Percentiles rank a stretch among this genome's conserved stretches.
Evolutionary conservation across 2,113 vertebrate genomes (phyloP).

Genomic region (Cheilinus undulatus): DNA sequence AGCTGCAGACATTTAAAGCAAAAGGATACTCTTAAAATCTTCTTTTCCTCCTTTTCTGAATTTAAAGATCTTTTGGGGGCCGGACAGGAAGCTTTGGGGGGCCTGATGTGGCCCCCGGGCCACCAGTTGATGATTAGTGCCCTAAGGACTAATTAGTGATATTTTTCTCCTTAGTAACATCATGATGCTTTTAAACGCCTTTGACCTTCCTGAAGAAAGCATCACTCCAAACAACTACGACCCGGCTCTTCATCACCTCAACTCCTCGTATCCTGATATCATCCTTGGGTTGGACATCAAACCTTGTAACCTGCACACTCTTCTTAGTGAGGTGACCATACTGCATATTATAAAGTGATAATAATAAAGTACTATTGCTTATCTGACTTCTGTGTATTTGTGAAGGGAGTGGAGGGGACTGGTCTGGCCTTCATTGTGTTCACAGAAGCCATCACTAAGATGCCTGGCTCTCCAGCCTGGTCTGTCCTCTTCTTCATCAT

Average conservation of each 20-base stretch:
- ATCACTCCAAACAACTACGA: constrained; percentile 66
- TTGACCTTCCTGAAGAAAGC: constrained; percentile 67
- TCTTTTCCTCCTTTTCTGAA: too few species aligned
- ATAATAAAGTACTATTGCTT: too few species aligned
- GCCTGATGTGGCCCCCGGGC: too few species aligned
- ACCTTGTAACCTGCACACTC: constrained; percentile 64
- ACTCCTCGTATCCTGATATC: constrained; percentile 52
- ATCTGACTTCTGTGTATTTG: not conserved
- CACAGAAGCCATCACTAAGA: constrained; percentile 93
- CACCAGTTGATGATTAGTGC: too few species aligned
- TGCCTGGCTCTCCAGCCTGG: constrained; percentile 90
- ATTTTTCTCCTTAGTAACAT: constrained; percentile 68
- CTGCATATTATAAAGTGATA: not conserved
- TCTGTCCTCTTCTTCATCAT: constrained; percentile 93
- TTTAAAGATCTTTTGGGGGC: too few species aligned
- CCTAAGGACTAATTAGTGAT: not conserved
- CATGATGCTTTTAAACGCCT: constrained; percentile 58
- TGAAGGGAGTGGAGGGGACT: constrained; percentile 92
- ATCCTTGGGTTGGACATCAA: constrained; percentile 55
- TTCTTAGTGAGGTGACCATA: constrained; percentile 68
- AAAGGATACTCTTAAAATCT: too few species aligned
- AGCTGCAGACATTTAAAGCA: too few species aligned
- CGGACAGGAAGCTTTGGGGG: too few species aligned
- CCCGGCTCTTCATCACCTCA: constrained; percentile 39
- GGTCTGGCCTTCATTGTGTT: constrained; percentile 95